Conservation (phyloP, 1,140 invertebrate genomes). For the Dendrolimus punctatus region DNA sequence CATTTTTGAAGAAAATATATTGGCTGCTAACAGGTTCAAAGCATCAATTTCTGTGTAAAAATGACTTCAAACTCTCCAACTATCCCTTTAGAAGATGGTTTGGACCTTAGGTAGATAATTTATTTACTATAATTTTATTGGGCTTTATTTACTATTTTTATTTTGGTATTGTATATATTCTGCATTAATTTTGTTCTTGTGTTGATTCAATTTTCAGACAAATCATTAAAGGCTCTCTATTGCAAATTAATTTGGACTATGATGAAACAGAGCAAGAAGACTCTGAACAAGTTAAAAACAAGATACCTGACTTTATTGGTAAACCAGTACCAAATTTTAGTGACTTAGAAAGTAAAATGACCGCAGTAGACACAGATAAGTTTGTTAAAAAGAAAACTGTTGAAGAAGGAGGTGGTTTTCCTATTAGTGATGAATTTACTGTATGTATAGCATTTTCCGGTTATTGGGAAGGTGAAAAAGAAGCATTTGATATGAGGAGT, state of each 20-base stretch:
- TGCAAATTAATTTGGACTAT: conserved; percentile 52
- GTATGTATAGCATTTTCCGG: conserved; percentile 45
- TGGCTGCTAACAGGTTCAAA: too few relatives aligned
- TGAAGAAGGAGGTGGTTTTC: conserved; percentile 49
- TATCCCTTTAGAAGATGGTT: conserved; percentile 41
- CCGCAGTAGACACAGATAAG: conserved; percentile 29
- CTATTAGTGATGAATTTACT: conserved; percentile 35
- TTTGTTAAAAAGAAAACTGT: conserved; percentile 55
- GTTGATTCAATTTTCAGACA: conserved; percentile 30
- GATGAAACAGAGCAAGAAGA: conserved; percentile 26
- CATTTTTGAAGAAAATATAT: too few relatives aligned
- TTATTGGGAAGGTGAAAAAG: conserved; percentile 49
- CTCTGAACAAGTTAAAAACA: conserved; percentile 2
- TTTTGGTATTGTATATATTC: not conserved
- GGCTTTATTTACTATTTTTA: not conserved
- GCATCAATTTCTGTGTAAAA: too few relatives aligned
- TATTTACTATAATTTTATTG: not conserved
- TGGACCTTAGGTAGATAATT: conserved; percentile 39
- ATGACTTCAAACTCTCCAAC: conserved; percentile 5
- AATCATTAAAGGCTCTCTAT: conserved; percentile 45
- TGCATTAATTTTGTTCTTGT: not conserved
- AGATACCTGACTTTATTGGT: conserved; percentile 32
- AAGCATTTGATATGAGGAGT: conserved; percentile 44
- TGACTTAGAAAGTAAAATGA: conserved; percentile 29
- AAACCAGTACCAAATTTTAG: conserved; percentile 37